Base-by-base conservation (phyloP, 2,888 invertebrate genomes). In the Drosophila histrio region DNA sequence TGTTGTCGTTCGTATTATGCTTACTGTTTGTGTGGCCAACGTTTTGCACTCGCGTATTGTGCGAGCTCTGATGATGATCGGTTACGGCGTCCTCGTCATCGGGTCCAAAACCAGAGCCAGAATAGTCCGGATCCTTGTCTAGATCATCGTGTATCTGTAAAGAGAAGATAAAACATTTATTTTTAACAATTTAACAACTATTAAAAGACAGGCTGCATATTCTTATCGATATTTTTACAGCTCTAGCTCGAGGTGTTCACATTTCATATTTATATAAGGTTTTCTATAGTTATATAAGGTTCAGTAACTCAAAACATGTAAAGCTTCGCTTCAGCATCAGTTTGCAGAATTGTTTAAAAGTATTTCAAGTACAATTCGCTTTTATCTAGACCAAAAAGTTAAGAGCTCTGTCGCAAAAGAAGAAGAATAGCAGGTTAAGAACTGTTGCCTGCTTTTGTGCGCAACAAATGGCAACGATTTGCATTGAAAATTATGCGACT, bases 31-130 rank as follows among this genome's bases (percentile, higher is more conserved):
- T 77, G 44, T 71, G 73, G 70, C 58, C 78, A 39, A 43, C 59
- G 59, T 9, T 60, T 53, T 89, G 87, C 39, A 79, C 78, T 58
- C 89, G 88, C 60, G 80, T 77, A 73, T 89, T 90, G 72, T 88
- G 90, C 76, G 84, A 85, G 61, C 77, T 78, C 70, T 83, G 70
- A 26, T 83, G 87, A 64, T 86, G 87, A 65, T 88, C 89, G 66
- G 90, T 90, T 63, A 89, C 83, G 71, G 91, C 91, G 87, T 95
- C 96, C 90, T 96, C 96, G 93, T 96, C 96, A 93, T 96, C 96
- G 72, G 95, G 95, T 77, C 96, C 96, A 93, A 94, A 95, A 76
- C 97, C 97, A 91, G 96, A 96, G 87, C 97, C 97, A 90, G 96
- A 96, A 90, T 96, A 95, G 93, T 96, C 96, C 79, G 94, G 92